A percentile compares a stretch with the other conserved stretches of the same genome.
Conservation (phyloP, 2,888 invertebrate species). For the Noctua janthina region DNA sequence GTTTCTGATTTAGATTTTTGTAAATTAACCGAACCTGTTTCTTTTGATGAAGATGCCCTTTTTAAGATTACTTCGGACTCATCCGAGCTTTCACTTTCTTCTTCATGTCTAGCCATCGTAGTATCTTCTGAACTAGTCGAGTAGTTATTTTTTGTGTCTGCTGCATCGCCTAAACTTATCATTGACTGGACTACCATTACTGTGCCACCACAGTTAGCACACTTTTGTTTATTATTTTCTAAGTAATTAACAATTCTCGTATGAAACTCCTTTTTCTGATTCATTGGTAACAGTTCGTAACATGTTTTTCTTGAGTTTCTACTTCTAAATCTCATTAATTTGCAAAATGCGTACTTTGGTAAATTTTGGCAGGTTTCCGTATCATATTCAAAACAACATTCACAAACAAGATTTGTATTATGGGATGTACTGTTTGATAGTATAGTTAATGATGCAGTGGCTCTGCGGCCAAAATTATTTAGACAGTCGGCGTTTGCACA, state of each 20-base stretch:
- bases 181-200: constrained; percentile 81
- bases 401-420: constrained; percentile 75
- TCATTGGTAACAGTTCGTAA: constrained; percentile 88
- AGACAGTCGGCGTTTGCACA: constrained; percentile 84
- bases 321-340: constrained; percentile 89
- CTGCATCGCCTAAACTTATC: constrained; percentile 62
- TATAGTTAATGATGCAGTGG: constrained; percentile 60
- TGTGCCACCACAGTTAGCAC: constrained; percentile 86
- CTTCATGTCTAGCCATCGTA: constrained; percentile 10
- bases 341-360: constrained; percentile 90
- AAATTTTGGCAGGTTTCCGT: constrained; percentile 78
- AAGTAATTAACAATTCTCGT: constrained; percentile 87
- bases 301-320: constrained; percentile 87
- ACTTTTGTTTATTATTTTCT: constrained; percentile 87
- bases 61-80: constrained; percentile 17
- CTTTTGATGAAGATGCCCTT: constrained; percentile 33
- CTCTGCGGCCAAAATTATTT: constrained; percentile 67
- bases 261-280: constrained; percentile 90
- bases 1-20: constrained; percentile 48
- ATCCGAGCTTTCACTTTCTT: constrained; percentile 41
- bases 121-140: constrained; percentile 16
- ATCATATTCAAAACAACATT: constrained; percentile 83
- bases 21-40: constrained; percentile 22
- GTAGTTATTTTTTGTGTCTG: neutral
- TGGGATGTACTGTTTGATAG: constrained; percentile 57